Evolutionary conservation across 2,797 vertebrate species (phyloP), one percentile per base, ranked within the genome.

Genomic region (Onychomys torridus): DNA sequence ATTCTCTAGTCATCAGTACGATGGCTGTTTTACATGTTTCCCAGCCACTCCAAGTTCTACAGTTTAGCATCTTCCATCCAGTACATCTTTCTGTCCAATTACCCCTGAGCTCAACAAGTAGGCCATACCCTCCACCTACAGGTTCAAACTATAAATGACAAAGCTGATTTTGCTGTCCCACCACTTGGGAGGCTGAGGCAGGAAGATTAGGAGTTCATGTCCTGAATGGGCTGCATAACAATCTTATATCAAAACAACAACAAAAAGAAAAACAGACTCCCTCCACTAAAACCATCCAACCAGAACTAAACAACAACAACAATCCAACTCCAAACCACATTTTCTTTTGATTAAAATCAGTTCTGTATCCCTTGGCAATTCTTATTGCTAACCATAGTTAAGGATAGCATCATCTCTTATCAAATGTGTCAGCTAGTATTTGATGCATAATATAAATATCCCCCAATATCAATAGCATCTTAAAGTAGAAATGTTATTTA

Each of bases 401-500:
- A 83, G 34, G 63, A 21, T 19, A 65, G 21, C 6, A 49, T 91
- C 46, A 43, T 59, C 3, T 94, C 27, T 78, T 49, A 19, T 52
- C n/a, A 79, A 19, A 8, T 11, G 27, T 49, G 83, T 79, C 14
- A 55, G 52, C 52, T 6, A 73, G 29, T 57, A 6, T 83, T 87
- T 92, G 21, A 57, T 89, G 21, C 27, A 34, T 21, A 57, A 61
- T 29, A 25, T 19, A 86, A 82, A 61, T 37, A 61, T 88, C 23
- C 13, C 17, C 52, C 6, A 4, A 61, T 63, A 79, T 21, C 61
- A 65, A 34, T 69, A 73, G n/a, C 16, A 9, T 23, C 82, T 96
- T 91, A n/a, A 85, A 81, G 61, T 79, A 84, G 43, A 87, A 76
- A 81, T 81, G 77, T 77, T 89, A 46, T 37, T 37, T 94, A 71